A percentile compares a stretch with the other conserved stretches of the same genome.
phyloP scores from a whole-genome alignment of 2,888 invertebrate genomes.

The Tipula helvola region DNA sequence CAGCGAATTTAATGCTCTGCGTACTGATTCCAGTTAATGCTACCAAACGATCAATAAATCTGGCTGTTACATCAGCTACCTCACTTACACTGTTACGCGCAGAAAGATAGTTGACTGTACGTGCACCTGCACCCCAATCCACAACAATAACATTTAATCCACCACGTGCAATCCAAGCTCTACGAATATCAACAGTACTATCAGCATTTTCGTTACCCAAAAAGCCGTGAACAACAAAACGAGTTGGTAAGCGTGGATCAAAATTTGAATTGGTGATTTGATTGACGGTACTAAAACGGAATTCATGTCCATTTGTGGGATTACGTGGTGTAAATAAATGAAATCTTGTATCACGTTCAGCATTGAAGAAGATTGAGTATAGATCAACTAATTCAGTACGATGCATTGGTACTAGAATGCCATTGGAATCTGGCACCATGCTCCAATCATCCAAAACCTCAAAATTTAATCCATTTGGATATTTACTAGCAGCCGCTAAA shows the following conservation, averaged over 20 bases:
- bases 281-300: neutral
- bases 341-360: neutral
- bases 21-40: conserved; percentile 26
- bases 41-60: neutral
- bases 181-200: neutral
- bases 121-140: conserved; percentile 46
- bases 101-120: conserved; percentile 42
- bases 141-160: conserved; percentile 47
- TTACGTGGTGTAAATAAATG: neutral
- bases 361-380: neutral
- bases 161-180: conserved; percentile 36
- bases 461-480: neutral
- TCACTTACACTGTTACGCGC: conserved; percentile 38
- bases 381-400: neutral
- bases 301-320: neutral
- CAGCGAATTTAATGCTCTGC: conserved; percentile 39
- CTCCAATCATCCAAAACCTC: conserved; percentile 11
- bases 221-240: neutral
- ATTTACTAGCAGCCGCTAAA: neutral
- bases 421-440: conserved; percentile 13
- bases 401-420: conserved; percentile 12
- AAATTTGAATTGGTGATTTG: neutral
- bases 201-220: conserved; percentile 24
- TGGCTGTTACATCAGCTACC: neutral
- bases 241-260: neutral